Evolutionary conservation across 2,113 vertebrate species (phyloP).

Genomic region (Gambusia affinis): DNA sequence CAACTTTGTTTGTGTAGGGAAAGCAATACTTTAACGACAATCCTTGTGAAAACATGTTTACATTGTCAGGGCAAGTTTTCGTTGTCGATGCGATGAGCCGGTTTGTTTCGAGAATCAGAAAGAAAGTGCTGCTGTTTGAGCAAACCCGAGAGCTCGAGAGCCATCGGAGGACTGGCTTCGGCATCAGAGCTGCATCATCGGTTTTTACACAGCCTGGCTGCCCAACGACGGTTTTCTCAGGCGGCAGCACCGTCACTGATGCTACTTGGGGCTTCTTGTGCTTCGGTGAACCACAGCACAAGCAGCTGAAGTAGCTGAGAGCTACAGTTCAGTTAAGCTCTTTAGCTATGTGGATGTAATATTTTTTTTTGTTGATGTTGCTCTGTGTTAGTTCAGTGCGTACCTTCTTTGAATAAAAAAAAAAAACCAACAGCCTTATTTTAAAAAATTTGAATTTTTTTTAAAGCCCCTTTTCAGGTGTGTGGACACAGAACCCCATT

Average conservation of each 20-base stretch:
- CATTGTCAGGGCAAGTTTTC: constrained; percentile 76
- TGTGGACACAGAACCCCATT: constrained; percentile 68
- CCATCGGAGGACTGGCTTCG: constrained; percentile 18
- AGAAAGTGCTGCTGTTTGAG: constrained; percentile 39
- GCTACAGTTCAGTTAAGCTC: constrained; percentile 38
- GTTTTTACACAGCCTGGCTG: not conserved
- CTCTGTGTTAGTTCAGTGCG: constrained; percentile 78
- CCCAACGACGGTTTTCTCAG: constrained; percentile 7
- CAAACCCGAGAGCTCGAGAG: constrained; percentile 16
- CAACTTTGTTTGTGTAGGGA: constrained; percentile 85
- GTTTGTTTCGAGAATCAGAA: constrained; percentile 31
- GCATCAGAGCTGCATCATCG: constrained; percentile 18
- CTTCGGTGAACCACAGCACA: constrained; percentile 39
- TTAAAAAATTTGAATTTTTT: constrained; percentile 52
- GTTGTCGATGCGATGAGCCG: constrained; percentile 60
- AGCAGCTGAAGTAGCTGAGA: not conserved
- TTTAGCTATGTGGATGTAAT: constrained; percentile 74
- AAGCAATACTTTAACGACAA: constrained; percentile 86
- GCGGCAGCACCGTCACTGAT: constrained; percentile 15
- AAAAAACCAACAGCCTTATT: constrained; percentile 42
- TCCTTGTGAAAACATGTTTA: constrained; percentile 86
- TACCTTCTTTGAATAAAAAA: constrained; percentile 56
- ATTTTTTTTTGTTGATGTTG: constrained; percentile 76
- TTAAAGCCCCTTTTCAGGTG: constrained; percentile 35
- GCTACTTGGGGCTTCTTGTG: constrained; percentile 36